Evolutionary conservation across 1,140 invertebrate species (phyloP).

Genomic region (Lordiphosa stackelbergi): DNA sequence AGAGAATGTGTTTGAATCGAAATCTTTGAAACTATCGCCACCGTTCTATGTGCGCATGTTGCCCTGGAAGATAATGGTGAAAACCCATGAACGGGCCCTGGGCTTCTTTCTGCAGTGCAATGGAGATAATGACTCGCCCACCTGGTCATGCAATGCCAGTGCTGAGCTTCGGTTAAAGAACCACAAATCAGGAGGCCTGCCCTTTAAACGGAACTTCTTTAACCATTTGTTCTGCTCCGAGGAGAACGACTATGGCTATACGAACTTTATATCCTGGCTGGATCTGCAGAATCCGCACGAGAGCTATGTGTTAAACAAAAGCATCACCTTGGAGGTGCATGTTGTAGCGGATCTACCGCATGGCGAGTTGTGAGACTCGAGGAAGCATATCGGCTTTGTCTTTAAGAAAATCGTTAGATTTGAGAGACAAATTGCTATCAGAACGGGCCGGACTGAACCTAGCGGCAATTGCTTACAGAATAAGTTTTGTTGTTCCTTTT

Average conservation of each 20-base stretch:
- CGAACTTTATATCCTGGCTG: slow-evolving; percentile 83
- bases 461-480: too few relatives aligned
- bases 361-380: slow-evolving; percentile 92
- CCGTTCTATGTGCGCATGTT: slow-evolving; percentile 96
- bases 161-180: slow-evolving; percentile 93
- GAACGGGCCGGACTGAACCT: too few relatives aligned
- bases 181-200: slow-evolving; percentile 89
- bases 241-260: slow-evolving; percentile 98
- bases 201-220: slow-evolving; percentile 83
- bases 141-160: slow-evolving; percentile 97
- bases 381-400: slow-evolving; percentile 99
- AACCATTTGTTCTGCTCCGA: slow-evolving; percentile 84
- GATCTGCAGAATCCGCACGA: slow-evolving; percentile 97
- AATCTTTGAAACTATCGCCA: slow-evolving; percentile 89
- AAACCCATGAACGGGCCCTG: slow-evolving; percentile 89
- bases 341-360: slow-evolving; percentile 98
- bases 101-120: slow-evolving; percentile 96
- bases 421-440: too few relatives aligned
- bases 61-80: slow-evolving; percentile 99
- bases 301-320: slow-evolving; percentile 96
- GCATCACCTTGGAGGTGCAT: slow-evolving; percentile 96
- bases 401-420: too few relatives aligned
- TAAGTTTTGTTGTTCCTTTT: too few relatives aligned
- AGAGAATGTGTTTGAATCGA: slow-evolving; percentile 93
- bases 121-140: slow-evolving; percentile 94